Base-by-base conservation (phyloP, 2,888 invertebrate genomes). In the Alcis repandata region DNA sequence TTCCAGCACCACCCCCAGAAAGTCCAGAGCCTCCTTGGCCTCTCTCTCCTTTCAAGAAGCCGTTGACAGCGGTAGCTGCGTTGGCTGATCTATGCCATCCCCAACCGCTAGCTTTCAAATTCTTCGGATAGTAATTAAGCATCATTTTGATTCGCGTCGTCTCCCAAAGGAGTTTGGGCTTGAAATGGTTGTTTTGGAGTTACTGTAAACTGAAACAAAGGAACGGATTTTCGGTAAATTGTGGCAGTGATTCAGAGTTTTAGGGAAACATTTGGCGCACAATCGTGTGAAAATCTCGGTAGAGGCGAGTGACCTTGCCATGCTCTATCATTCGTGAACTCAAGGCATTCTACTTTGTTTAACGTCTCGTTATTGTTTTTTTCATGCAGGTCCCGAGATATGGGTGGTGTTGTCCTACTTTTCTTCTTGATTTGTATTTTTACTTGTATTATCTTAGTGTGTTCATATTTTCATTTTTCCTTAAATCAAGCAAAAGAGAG, bases 41-140 rank as follows among this genome's bases (percentile, higher is more conserved):
- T 17, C 92, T 79, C 68, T 91, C 92, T 4, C 82, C 80, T 56
- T 80, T 87, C 66, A 92, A 73, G 64, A 93, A 93, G 0, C 91
- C 91, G 10, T 79, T 78, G 0, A 91, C 90, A 7, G 92, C 92
- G 0, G 82, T 77, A 0, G 90, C 77, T 1, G 89, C 87, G n/a
- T 71, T 85, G 6, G 78, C 75, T 0, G 79, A 70, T 17, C 92
- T 77, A 69, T 93, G 92, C 93, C 93, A 93, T 0, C 93, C 93
- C 91, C 91, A 92, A 1, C 93, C 93, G 63, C 92, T 89, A 46
- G 92, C 91, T 61, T 86, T 90, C 64, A 92, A 89, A 72, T 93
- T 93, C 80, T 91, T 92, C 72, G 92, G 92, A 69, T 92, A 93
- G 67, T 91, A 89, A 67, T 78, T 85, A 27, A 89, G 75, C 68